These are phyloP conservation scores for Metalampra italica DNA, from an alignment of 2,888 invertebrate species.

Conservation along the genomic window DNA sequence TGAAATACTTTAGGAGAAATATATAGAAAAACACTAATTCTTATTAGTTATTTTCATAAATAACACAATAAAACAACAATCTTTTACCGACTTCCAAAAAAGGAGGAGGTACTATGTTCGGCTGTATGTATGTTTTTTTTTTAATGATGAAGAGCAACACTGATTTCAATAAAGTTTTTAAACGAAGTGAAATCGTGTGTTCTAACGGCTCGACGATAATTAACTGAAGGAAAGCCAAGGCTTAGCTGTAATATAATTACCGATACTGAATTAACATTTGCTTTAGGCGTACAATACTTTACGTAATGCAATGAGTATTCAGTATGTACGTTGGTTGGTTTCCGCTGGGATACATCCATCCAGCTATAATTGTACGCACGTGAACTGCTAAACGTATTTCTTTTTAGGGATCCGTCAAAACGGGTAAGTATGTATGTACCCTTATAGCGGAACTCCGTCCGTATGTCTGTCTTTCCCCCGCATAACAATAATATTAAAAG, in stretches of 20 bases:
- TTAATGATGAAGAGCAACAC: not conserved
- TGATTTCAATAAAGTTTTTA: not conserved
- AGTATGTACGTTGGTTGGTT: conserved; percentile 36
- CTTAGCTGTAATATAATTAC: conserved; percentile 64
- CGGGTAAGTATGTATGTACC: too few relatives aligned
- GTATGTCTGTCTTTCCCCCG: too few relatives aligned
- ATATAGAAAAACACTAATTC: too few relatives aligned
- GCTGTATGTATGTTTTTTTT: too few relatives aligned
- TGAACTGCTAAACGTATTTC: not conserved
- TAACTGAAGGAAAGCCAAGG: conserved; percentile 70
- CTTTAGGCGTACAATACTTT: conserved; percentile 65
- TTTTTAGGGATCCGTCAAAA: not conserved
- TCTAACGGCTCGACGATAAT: conserved; percentile 43
- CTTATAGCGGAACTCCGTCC: too few relatives aligned
- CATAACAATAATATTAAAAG: too few relatives aligned
- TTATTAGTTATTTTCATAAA: too few relatives aligned
- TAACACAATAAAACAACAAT: not conserved
- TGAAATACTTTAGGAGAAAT: not conserved
- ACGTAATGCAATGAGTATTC: conserved; percentile 59
- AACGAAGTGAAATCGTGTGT: conserved; percentile 37
- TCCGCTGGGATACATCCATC: conserved; percentile 51
- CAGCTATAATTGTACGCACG: conserved; percentile 16
- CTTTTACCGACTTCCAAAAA: too few relatives aligned
- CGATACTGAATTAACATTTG: conserved; percentile 70
- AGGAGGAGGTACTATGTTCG: too few relatives aligned